Conservation (phyloP, 2,888 invertebrate genomes). For the Standfussiana lucernea region DNA sequence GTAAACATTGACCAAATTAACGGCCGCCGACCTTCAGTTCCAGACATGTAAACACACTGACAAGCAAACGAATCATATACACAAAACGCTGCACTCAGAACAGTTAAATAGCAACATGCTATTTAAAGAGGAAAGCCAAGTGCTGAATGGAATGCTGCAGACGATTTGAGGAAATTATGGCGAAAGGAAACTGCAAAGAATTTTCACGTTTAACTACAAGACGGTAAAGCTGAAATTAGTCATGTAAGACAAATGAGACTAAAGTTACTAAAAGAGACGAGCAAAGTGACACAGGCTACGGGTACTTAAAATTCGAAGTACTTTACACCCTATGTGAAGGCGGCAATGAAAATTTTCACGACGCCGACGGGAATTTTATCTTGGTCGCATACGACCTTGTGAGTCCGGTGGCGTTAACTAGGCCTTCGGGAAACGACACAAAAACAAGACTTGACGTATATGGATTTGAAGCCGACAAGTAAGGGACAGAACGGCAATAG, state of each 20-base stretch:
- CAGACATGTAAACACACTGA: constrained; percentile 75
- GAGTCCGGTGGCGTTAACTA: constrained; percentile 79
- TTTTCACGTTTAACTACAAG: constrained; percentile 25
- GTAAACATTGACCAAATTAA: constrained; percentile 74
- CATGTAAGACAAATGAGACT: constrained; percentile 38
- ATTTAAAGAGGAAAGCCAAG: constrained; percentile 80
- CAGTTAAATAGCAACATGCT: constrained; percentile 74
- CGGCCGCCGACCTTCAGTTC: constrained; percentile 73
- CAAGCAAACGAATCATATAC: constrained; percentile 76
- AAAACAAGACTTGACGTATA: constrained; percentile 86
- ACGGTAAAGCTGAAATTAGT: constrained; percentile 52
- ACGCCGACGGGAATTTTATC: constrained; percentile 68
- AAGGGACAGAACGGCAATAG: constrained; percentile 79
- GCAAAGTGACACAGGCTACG: constrained; percentile 32
- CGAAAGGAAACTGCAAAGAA: constrained; percentile 28
- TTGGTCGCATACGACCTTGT: constrained; percentile 82
- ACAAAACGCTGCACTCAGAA: constrained; percentile 71
- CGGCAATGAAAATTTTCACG: constrained; percentile 66
- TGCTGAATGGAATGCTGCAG: constrained; percentile 73
- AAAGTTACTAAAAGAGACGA: constrained; percentile 59
- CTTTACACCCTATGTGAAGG: constrained; percentile 73
- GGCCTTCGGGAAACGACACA: constrained; percentile 85
- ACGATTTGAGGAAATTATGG: constrained; percentile 65
- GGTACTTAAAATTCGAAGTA: constrained; percentile 54
- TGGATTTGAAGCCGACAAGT: constrained; percentile 76